Evolutionary conservation across 1,140 invertebrate genomes (phyloP).

Genomic region (Diabrotica undecimpunctata): DNA sequence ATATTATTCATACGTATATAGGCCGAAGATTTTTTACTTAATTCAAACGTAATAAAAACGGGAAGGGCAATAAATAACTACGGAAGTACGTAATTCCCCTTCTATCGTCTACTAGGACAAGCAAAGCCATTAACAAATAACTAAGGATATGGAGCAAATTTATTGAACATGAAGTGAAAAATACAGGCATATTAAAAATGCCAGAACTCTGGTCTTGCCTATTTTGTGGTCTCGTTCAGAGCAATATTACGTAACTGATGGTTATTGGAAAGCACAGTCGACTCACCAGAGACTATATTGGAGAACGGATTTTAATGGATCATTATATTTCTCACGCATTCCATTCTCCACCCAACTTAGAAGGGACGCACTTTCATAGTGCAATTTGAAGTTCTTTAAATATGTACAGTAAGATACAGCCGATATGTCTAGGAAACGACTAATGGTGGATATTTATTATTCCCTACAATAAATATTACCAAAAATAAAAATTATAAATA

Average conservation of each 20-base stretch:
- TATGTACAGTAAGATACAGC: too few relatives aligned
- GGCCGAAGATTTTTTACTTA: too few relatives aligned
- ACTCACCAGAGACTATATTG: slow-evolving; percentile 18
- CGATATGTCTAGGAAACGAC: too few relatives aligned
- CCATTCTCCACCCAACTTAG: neutral
- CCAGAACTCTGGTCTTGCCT: slow-evolving; percentile 11
- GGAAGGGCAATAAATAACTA: too few relatives aligned
- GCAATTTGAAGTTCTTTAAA: too few relatives aligned
- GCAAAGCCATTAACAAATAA: slow-evolving; percentile 12
- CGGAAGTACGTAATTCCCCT: neutral
- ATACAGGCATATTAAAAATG: slow-evolving; percentile 19
- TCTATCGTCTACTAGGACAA: neutral
- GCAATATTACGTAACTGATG: slow-evolving; percentile 13
- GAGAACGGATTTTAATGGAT: slow-evolving; percentile 9
- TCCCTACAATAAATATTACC: too few relatives aligned
- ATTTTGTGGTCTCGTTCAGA: slow-evolving; percentile 15
- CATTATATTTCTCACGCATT: slow-evolving; percentile 18
- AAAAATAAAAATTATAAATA: too few relatives aligned
- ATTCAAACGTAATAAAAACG: too few relatives aligned
- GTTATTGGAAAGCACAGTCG: slow-evolving; percentile 15
- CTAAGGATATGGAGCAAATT: slow-evolving; percentile 4
- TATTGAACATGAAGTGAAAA: slow-evolving; percentile 15
- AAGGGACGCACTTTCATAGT: too few relatives aligned
- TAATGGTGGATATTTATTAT: too few relatives aligned
- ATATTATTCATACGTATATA: too few relatives aligned